phyloP scores from a whole-genome alignment of 2,113 vertebrate species.

The Struthidea cinerea region DNA sequence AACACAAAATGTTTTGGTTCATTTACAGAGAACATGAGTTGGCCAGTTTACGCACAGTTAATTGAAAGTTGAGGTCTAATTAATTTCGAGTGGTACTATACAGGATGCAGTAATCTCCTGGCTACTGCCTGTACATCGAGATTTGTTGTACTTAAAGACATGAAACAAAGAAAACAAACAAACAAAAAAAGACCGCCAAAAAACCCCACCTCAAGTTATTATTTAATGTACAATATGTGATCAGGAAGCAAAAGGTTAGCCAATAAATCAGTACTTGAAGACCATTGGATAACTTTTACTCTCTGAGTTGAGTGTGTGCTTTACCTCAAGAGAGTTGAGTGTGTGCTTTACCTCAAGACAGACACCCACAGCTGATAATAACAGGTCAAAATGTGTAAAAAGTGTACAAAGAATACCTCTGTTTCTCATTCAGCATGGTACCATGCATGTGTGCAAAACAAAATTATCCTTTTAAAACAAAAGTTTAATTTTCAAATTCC shows the following conservation, averaged over 20 bases:
- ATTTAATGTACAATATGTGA: not conserved
- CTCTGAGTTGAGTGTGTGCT: not conserved
- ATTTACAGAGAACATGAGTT: not conserved
- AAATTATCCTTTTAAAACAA: not conserved
- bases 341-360: not conserved
- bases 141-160: not conserved
- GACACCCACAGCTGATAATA: not conserved
- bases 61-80: not conserved
- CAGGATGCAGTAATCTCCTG: not conserved
- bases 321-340: not conserved
- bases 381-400: not conserved
- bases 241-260: not conserved
- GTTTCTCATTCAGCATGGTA: not conserved
- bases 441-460: not conserved
- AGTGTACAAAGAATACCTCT: not conserved
- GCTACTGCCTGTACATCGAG: not conserved
- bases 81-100: not conserved
- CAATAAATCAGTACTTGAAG: not conserved
- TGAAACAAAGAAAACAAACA: not conserved
- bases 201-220: not conserved
- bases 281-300: not conserved
- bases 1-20: not conserved
- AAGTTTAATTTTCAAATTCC: not conserved
- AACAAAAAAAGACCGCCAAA: not conserved
- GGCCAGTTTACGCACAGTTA: not conserved